Evolutionary conservation across 2,797 vertebrate species (phyloP).

Genomic region (Anabas testudineus): DNA sequence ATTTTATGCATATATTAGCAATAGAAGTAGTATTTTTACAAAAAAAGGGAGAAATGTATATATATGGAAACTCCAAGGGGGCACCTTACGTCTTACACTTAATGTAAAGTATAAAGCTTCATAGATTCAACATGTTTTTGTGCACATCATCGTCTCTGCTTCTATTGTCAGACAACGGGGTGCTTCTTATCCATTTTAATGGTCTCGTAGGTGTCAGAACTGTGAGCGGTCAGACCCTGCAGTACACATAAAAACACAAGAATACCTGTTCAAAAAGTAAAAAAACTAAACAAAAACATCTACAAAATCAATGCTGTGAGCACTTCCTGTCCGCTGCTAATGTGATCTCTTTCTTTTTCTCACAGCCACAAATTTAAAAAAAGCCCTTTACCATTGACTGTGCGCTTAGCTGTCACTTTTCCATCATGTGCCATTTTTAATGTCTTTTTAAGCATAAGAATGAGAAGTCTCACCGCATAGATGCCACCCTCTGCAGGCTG

Average conservation of each 20-base stretch:
- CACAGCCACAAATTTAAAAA: slow-evolving; percentile 13
- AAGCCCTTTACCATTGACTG: slow-evolving; percentile 21
- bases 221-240: slow-evolving; percentile 71
- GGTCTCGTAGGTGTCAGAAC: slow-evolving; percentile 76
- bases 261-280: neutral
- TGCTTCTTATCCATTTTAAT: slow-evolving; percentile 67
- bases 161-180: slow-evolving; percentile 15
- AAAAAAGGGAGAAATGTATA: neutral
- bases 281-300: neutral
- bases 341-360: neutral
- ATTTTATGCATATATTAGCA: slow-evolving; percentile 1
- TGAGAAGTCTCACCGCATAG: slow-evolving; percentile 76
- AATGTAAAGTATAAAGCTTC: slow-evolving; percentile 31
- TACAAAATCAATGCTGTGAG: neutral
- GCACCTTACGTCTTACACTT: neutral
- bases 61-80: neutral
- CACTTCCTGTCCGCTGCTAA: slow-evolving; percentile 34
- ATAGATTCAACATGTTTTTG: neutral
- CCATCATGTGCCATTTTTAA: slow-evolving; percentile 43
- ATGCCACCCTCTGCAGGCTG: slow-evolving; percentile 53
- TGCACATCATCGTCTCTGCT: neutral
- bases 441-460: slow-evolving; percentile 47
- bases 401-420: slow-evolving; percentile 22
- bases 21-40: slow-evolving; percentile 8
- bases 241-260: slow-evolving; percentile 14